Conservation (phyloP, 2,113 vertebrate genomes). For the Nothocercus nigrocapillus region DNA sequence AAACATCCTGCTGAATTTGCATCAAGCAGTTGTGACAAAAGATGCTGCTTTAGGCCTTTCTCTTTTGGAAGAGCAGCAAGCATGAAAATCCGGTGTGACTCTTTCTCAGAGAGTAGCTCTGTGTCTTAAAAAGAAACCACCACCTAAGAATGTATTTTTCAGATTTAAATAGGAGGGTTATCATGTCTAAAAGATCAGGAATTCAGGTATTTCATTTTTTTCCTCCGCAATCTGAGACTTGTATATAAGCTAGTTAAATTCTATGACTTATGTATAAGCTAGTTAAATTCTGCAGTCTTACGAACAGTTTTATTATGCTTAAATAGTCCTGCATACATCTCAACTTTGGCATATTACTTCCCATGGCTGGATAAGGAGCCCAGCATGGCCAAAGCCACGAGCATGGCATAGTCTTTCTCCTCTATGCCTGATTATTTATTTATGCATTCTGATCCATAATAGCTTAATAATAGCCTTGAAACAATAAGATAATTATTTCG, state of each 20-base stretch:
- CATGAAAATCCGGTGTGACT: slow-evolving; percentile 9
- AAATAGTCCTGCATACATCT: not conserved
- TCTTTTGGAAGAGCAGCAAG: not conserved
- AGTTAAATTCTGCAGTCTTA: not conserved
- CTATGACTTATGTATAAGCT: not conserved
- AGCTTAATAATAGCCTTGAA: slow-evolving; percentile 48
- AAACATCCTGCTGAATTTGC: not conserved
- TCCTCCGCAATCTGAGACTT: not conserved
- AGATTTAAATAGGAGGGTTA: not conserved
- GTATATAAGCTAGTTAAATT: not conserved
- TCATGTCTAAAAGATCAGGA: not conserved
- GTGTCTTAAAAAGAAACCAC: slow-evolving; percentile 8
- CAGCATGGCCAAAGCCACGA: not conserved
- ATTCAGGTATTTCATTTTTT: not conserved
- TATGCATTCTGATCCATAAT: slow-evolving; percentile 4
- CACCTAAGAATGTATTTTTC: not conserved
- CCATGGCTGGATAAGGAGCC: not conserved
- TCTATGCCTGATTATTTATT: slow-evolving; percentile 35
- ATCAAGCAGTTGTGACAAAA: not conserved
- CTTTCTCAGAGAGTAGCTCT: slow-evolving; percentile 26
- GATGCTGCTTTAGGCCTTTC: not conserved
- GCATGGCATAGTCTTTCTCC: not conserved
- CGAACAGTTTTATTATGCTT: not conserved
- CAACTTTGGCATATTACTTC: no score
- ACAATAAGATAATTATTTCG: slow-evolving; percentile 37